phyloP scores from a whole-genome alignment of 2,888 invertebrate species.

The Cephus pulcher region DNA sequence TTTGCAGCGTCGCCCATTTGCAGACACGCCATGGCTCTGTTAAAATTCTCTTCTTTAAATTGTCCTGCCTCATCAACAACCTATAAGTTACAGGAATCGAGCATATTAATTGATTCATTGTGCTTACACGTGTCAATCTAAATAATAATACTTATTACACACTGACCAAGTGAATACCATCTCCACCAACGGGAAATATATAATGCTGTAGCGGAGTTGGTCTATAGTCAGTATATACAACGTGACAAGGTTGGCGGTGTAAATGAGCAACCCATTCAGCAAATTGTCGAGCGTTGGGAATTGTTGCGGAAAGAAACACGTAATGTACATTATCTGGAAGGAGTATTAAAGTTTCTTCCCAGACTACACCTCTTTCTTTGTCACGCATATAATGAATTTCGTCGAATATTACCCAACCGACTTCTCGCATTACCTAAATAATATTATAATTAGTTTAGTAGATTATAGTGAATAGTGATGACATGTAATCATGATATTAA shows the following conservation, averaged over 20 bases:
- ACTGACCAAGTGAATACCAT: conserved; percentile 91
- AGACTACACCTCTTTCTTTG: conserved; percentile 98
- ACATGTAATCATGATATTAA: conserved; percentile 18
- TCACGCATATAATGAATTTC: conserved; percentile 99
- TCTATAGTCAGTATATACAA: conserved; percentile 97
- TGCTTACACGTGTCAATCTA: background rate
- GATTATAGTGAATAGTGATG: background rate
- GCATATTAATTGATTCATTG: background rate
- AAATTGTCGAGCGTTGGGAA: conserved; percentile 98
- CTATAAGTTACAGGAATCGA: conserved; percentile 27
- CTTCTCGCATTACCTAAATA: conserved; percentile 88
- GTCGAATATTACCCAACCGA: conserved; percentile 99
- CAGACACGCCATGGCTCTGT: conserved; percentile 94
- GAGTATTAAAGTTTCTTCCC: conserved; percentile 99
- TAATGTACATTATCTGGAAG: conserved; percentile 98
- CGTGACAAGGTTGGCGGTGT: conserved; percentile 97
- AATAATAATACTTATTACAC: conserved; percentile 17
- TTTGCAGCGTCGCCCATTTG: conserved; percentile 87
- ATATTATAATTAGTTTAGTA: background rate
- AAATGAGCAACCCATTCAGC: conserved; percentile 94
- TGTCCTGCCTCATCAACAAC: conserved; percentile 75
- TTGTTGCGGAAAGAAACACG: conserved; percentile 98
- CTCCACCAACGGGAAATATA: conserved; percentile 96
- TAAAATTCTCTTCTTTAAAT: conserved; percentile 98
- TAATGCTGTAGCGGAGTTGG: conserved; percentile 99